phyloP scores from a whole-genome alignment of 2,797 vertebrate species.

The Erpetoichthys calabaricus region DNA sequence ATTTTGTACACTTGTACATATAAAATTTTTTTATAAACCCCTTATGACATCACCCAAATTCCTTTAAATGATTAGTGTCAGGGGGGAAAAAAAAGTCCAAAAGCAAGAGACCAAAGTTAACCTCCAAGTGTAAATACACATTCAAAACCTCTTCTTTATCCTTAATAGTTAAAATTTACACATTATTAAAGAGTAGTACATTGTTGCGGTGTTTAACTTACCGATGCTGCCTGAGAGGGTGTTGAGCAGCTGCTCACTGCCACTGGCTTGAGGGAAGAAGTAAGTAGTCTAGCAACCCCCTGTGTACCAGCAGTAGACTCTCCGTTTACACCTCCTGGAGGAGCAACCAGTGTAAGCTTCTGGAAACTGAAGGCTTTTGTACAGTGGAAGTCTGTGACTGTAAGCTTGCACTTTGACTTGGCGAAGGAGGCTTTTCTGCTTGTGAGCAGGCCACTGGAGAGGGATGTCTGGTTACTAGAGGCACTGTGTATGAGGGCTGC shows the following conservation, averaged over 20 bases:
- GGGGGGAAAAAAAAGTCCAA: too few species aligned
- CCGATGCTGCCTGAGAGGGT: slow-evolving; percentile 48
- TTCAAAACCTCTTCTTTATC: too few species aligned
- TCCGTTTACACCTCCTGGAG: slow-evolving; percentile 54
- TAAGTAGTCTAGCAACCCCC: slow-evolving; percentile 61
- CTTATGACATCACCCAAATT: too few species aligned
- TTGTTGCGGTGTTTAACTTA: slow-evolving; percentile 28
- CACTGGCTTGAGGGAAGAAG: slow-evolving; percentile 54
- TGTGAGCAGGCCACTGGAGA: slow-evolving; percentile 32
- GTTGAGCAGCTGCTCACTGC: slow-evolving; percentile 36
- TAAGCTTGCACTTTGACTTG: slow-evolving; percentile 28
- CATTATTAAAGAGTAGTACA: too few species aligned
- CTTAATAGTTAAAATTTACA: too few species aligned
- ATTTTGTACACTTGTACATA: too few species aligned
- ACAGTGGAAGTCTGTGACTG: slow-evolving; percentile 18
- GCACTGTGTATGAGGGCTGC: slow-evolving; percentile 31
- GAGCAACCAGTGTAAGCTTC: slow-evolving; percentile 62
- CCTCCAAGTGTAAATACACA: too few species aligned
- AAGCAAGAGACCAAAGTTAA: too few species aligned
- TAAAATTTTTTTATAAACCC: too few species aligned
- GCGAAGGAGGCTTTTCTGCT: slow-evolving; percentile 22
- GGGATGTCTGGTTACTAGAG: slow-evolving; percentile 31
- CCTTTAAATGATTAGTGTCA: too few species aligned
- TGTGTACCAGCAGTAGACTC: slow-evolving; percentile 57
- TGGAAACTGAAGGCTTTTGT: slow-evolving; percentile 50